Evolutionary conservation across 2,797 vertebrate genomes (phyloP).

Genomic region (Neopelma chrysocephalum): DNA sequence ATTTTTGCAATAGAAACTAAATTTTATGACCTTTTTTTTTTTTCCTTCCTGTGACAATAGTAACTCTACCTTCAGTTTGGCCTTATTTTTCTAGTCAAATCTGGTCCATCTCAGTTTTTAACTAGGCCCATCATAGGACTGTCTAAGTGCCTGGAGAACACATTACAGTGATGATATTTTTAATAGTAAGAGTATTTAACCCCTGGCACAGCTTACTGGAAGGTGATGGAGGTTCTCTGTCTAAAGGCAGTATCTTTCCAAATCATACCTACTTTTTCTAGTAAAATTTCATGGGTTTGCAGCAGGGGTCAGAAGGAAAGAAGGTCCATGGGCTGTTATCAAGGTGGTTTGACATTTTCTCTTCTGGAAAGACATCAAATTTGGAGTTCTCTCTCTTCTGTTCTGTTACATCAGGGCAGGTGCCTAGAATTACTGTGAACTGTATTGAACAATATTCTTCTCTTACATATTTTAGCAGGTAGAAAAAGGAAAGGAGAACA

Average conservation of each 20-base stretch:
- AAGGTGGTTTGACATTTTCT: neutral
- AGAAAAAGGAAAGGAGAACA: neutral
- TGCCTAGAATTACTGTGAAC: neutral
- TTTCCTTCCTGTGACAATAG: neutral
- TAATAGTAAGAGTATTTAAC: neutral
- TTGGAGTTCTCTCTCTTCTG: neutral
- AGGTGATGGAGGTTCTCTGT: neutral
- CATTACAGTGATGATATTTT: neutral
- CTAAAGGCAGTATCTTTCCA: neutral
- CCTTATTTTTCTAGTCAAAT: neutral
- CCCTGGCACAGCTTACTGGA: neutral
- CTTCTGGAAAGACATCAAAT: neutral
- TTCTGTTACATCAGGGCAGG: neutral
- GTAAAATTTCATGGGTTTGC: neutral
- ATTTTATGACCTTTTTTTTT: neutral
- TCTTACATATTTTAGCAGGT: neutral
- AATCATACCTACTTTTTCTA: neutral
- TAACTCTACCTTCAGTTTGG: neutral
- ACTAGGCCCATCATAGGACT: neutral
- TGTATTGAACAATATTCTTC: neutral
- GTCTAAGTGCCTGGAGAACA: neutral
- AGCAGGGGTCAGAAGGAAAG: neutral
- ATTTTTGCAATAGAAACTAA: neutral
- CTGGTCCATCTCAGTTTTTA: neutral
- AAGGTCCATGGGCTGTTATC: neutral